These are phyloP conservation scores for Motacilla alba DNA, from an alignment of 2,113 vertebrate species.

Conservation along the genomic window DNA sequence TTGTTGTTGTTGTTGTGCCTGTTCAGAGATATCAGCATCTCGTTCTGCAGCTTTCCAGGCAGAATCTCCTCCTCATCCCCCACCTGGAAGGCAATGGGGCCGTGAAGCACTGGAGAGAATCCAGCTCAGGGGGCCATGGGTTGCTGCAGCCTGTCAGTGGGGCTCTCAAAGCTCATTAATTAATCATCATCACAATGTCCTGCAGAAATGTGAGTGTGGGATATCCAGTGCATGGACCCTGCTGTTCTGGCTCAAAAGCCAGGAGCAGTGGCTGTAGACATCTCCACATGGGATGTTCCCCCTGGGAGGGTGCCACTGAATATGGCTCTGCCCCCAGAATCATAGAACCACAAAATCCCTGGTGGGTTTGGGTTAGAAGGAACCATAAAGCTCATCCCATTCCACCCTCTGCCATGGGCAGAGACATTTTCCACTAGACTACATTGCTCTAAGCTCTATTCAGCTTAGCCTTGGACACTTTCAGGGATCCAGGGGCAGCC, in stretches of 20 bases:
- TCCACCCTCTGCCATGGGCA: background rate
- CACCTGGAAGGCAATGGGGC: conserved; percentile 66
- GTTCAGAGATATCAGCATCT: conserved; percentile 74
- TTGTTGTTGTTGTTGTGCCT: conserved; percentile 62
- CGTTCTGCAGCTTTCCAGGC: conserved; percentile 82
- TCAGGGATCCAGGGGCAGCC: background rate
- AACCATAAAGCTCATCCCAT: background rate
- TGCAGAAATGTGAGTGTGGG: background rate
- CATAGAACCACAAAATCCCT: background rate
- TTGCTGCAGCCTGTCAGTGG: background rate
- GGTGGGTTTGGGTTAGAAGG: background rate
- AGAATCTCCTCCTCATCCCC: conserved; percentile 87
- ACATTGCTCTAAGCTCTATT: accelerated
- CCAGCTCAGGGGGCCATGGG: accelerated
- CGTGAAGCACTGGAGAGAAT: background rate
- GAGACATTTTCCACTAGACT: background rate
- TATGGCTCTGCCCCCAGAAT: background rate
- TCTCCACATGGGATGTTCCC: background rate
- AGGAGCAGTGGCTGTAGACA: background rate
- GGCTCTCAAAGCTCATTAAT: background rate
- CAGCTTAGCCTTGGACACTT: background rate
- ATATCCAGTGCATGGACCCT: background rate
- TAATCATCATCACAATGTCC: background rate
- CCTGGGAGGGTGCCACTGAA: background rate
- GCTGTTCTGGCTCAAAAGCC: background rate